Percentiles rank a stretch among this genome's conserved stretches.
Evolutionary conservation across 1,140 invertebrate species (phyloP).

Genomic region (Limonius californicus): DNA sequence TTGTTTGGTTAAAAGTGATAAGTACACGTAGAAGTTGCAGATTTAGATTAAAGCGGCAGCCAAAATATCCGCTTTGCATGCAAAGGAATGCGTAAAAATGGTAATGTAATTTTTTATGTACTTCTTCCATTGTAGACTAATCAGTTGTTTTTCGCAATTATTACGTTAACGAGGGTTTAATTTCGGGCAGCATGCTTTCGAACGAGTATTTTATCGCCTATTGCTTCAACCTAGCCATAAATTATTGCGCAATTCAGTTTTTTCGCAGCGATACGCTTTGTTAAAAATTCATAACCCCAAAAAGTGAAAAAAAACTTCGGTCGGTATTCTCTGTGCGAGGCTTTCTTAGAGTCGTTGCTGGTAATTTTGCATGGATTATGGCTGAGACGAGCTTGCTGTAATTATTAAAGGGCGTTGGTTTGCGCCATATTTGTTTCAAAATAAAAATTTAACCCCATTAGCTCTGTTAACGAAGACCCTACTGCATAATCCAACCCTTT

Average conservation of each 20-base stretch:
- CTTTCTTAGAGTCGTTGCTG: neutral
- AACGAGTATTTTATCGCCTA: too few relatives aligned
- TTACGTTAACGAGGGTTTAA: conserved; percentile 23
- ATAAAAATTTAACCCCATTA: conserved; percentile 2
- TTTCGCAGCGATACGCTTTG: conserved; percentile 25
- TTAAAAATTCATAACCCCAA: conserved; percentile 49
- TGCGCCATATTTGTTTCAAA: conserved; percentile 31
- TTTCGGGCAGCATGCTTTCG: neutral
- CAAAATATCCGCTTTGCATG: conserved; percentile 18
- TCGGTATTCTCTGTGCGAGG: neutral
- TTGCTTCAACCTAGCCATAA: neutral
- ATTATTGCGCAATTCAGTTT: conserved; percentile 29
- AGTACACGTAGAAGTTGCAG: conserved; percentile 17
- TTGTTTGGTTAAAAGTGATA: conserved; percentile 11
- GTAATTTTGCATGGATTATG: neutral
- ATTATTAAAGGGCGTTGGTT: conserved; percentile 41
- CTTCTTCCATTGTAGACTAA: conserved; percentile 8
- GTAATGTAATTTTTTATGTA: conserved; percentile 43
- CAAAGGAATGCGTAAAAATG: conserved; percentile 39
- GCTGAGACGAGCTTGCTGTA: neutral
- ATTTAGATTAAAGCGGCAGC: neutral
- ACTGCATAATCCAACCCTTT: too few relatives aligned
- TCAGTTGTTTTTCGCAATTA: neutral
- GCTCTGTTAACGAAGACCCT: too few relatives aligned
- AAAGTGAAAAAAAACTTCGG: conserved; percentile 42